Base-by-base conservation (phyloP, 2,888 invertebrate species). In the Argyresthia goedartella region DNA sequence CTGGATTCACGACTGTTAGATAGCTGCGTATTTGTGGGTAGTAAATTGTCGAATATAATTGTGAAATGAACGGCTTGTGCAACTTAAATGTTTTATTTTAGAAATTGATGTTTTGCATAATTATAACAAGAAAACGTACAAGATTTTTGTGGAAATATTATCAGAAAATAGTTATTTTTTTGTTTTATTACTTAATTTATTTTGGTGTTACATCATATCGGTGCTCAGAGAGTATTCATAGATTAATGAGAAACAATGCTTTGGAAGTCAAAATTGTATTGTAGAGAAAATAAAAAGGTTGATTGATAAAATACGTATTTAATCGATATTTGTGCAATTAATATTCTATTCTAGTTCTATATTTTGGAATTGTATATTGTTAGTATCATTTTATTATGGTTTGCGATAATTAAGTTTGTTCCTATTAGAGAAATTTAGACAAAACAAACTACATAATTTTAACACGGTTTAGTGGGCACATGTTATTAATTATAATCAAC, bases 171-270 rank as follows among this genome's bases (percentile, higher is more conserved):
- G 25, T 25, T 25, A 25, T 25, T 4, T 39, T 9, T n/a, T 39
- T 39, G n/a, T n/a, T 59, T 62, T 60, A 56, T 59, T 61, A 60
- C 59, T 61, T 61, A 59, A 55, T 53, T 54, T 55, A 57, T 53
- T 56, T 47, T 52, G 50, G 53, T 52, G 54, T 51, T 48, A 34
- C 47, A 15, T 45, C 53, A 33, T 47, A 43, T 2, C 51, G 58
- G 54, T 33, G 49, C 53, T 48, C 25, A 45, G 48, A 45, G 55
- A 49, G 53, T 57, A 59, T 11, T 39, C 39, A 3, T 39, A 25
- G 25, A 25, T 39, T 39, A 4, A 3, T 39, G 3, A 6, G 8
- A n/a, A n/a, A n/a, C n/a, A 11, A 11, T 39, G 39, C 10, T 11
- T 11, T 39, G 9, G 39, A 4, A 8, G n/a, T 39, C 3, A 4